phyloP scores from a whole-genome alignment of 2,888 invertebrate genomes.

The Ophion costatus region DNA sequence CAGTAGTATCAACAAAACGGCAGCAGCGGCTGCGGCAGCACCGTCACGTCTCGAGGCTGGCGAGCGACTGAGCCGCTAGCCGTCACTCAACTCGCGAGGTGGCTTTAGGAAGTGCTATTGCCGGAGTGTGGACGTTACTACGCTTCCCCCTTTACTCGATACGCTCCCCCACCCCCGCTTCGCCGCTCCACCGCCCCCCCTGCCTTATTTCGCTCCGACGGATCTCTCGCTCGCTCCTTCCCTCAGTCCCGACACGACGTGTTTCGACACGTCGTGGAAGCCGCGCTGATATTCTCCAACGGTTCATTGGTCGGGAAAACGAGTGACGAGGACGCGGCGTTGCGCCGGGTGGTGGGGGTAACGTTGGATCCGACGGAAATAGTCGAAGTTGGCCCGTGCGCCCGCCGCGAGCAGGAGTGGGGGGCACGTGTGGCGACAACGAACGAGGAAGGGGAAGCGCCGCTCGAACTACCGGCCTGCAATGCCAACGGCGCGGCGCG shows the following conservation, averaged over 20 bases:
- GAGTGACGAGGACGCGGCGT: slow-evolving; percentile 63
- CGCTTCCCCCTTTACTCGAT: slow-evolving; percentile 59
- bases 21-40: slow-evolving; percentile 40
- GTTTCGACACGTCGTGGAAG: slow-evolving; percentile 54
- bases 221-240: slow-evolving; percentile 28
- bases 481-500: slow-evolving; percentile 12
- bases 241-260: slow-evolving; percentile 18
- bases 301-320: slow-evolving; percentile 71
- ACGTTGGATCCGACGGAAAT: slow-evolving; percentile 74
- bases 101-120: slow-evolving; percentile 74
- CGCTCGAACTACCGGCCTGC: slow-evolving; percentile 47
- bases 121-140: slow-evolving; percentile 53
- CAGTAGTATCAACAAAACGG: slow-evolving; percentile 3
- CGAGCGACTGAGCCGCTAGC: slow-evolving; percentile 79
- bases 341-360: slow-evolving; percentile 63
- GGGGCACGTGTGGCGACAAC: slow-evolving; percentile 60
- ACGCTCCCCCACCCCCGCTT: slow-evolving; percentile 48
- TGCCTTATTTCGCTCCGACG: slow-evolving; percentile 37
- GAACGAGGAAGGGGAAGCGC: slow-evolving; percentile 29
- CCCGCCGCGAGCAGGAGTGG: slow-evolving; percentile 28
- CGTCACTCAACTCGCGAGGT: slow-evolving; percentile 69
- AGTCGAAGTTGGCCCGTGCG: slow-evolving; percentile 73
- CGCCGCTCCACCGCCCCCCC: slow-evolving; percentile 12
- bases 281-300: slow-evolving; percentile 61
- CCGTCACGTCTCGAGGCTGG: slow-evolving; percentile 76